Base-by-base conservation (phyloP, 2,797 vertebrate genomes). In the Pteronotus mesoamericanus region DNA sequence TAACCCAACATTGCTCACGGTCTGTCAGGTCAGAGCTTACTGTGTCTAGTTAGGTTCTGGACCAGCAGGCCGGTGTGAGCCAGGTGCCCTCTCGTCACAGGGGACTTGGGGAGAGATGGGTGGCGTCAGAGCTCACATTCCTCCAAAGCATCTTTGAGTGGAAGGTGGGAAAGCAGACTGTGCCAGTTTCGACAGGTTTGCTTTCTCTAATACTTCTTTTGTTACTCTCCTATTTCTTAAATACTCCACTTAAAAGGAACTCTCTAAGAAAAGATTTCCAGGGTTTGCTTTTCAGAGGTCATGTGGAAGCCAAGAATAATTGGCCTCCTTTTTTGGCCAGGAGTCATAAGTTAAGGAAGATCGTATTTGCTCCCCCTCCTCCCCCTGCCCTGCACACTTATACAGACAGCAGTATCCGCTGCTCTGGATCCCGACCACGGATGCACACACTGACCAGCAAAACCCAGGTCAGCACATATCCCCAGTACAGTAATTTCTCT, bases 251-350 rank as follows among this genome's bases (percentile, higher is more conserved):
- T 89, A 44, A 89, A 88, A 77, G n/a, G 32, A 78, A 82, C 51
- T 72, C 53, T 61, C 61, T 51, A 79, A 89, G 86, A 78, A 88
- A 88, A 80, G 44, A 55, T 44, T 39, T 74, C 69, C 37, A 64
- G 61, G 72, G 53, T 79, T 4, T 89, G 66, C 59, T 92, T 95
- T 75, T 59, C 51, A 78, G 92, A 93, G 79, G 66, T 95, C 69
- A 6, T 9, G 1, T 32, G 59, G 82, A 86, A 94, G 87, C 80
- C 94, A 85, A 77, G 80, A 93, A 74, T 69, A 84, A 88, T 64
- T 32, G 42, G 72, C 89, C 75, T 94, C 55, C 26, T 64, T 51
- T 48, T 86, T 46, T 80, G 94, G 55, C 68, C 48, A 16, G 78
- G 37, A 48, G 26, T 68, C 55, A 1, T 48, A 19, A 69, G 26